Evolutionary conservation across 2,113 vertebrate genomes (phyloP).

Genomic region (Osmerus eperlanus): DNA sequence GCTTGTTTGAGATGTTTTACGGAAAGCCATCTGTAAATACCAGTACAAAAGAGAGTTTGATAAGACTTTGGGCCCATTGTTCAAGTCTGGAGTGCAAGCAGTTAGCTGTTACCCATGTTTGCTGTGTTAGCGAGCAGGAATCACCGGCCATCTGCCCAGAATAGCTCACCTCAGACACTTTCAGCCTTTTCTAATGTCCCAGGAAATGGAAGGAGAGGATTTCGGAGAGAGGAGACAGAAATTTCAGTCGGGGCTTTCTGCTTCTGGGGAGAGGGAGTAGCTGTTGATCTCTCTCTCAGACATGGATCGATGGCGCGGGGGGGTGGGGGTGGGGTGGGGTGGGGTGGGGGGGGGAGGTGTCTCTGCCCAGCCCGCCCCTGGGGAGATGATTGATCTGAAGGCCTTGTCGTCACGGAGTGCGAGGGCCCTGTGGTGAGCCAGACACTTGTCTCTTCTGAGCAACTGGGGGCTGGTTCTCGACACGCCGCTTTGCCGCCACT

Average conservation of each 20-base stretch:
- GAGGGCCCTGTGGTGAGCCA: slow-evolving; percentile 3
- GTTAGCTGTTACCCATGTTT: not conserved
- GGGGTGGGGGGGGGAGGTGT: slow-evolving; percentile 31
- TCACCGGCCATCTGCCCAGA: slow-evolving; percentile 2
- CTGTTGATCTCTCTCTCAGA: slow-evolving; percentile 32
- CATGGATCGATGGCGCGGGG: slow-evolving; percentile 28
- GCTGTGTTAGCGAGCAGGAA: slow-evolving; percentile 1
- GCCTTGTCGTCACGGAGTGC: slow-evolving; percentile 28
- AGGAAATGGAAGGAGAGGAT: slow-evolving; percentile 5
- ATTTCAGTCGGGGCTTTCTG: not conserved
- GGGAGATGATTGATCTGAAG: slow-evolving; percentile 45
- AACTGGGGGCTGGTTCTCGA: too few relatives aligned
- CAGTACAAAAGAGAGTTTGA: not conserved
- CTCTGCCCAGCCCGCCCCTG: slow-evolving; percentile 11
- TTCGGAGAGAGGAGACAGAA: not conserved
- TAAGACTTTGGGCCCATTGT: slow-evolving; percentile 11
- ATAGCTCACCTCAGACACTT: not conserved
- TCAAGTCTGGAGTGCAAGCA: slow-evolving; percentile 8
- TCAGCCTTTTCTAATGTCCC: slow-evolving; percentile 2
- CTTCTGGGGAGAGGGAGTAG: not conserved
- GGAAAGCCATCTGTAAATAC: not conserved
- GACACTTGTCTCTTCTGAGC: too few relatives aligned
- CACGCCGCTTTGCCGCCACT: too few relatives aligned
- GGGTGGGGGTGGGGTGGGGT: slow-evolving; percentile 24
- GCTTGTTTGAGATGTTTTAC: slow-evolving; percentile 5